Evolutionary conservation across 2,888 invertebrate species (phyloP), one percentile per base, ranked within the genome.

Genomic region (Xestia c-nigrum): DNA sequence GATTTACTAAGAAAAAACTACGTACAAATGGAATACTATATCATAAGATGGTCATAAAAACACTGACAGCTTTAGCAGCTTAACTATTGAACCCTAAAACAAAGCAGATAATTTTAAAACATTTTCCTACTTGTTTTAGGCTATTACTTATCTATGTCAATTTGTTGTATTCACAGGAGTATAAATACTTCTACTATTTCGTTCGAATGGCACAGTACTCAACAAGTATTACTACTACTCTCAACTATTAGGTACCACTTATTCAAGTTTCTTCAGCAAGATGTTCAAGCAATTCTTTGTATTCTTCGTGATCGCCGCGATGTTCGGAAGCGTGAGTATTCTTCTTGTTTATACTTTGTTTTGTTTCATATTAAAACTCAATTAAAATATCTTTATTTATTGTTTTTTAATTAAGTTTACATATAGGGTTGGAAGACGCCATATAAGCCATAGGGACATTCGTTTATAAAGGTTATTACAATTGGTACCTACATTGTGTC

Each of bases 261-360:
- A 12, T 67, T 14, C 31, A 31, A 67, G 67, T 47, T 12, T 21
- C 16, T 57, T 12, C 19, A 69, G 7, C 43, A 69, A 61, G 19
- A 69, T 69, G 69, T 69, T 59, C 43, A 69, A 61, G 61, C 69
- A 69, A 43, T 14, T 61, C 19, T 69, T 69, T 61, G 24, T 69
- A 7, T 12, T 69, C 5, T 59, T 69, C 24, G 7, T 69, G 24
- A 43, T 69, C 21, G 69, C 12, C 24, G 61, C 61, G 24, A 43
- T 69, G 61, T 43, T 59, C 43, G 69, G 24, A 24, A 43, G 21
- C 43, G 69, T 59, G 69, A 59, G 69, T 69, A 19, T 43, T 43
- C 5, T 57, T 57, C 0, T 57, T 12, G 24, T 14, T 57, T 10
- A 55, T 55, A n/a, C n/a, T 66, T 12, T 16, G 24, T 19, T 47